Evolutionary conservation across 2,113 vertebrate species (phyloP).

Genomic region (Crotalus helleri): DNA sequence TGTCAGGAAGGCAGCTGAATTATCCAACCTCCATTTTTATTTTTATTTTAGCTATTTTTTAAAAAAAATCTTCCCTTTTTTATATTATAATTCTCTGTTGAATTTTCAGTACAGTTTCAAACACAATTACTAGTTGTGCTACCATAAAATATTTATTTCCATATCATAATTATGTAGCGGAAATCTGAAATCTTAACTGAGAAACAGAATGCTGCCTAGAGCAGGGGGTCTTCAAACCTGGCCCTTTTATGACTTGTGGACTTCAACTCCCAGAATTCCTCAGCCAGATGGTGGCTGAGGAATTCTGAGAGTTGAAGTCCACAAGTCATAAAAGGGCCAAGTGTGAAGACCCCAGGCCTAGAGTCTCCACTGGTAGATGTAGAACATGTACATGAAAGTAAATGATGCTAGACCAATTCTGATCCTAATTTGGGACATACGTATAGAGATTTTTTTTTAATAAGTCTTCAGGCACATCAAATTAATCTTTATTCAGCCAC

Average conservation of each 20-base stretch:
- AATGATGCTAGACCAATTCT: not conserved
- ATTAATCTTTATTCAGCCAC: not conserved
- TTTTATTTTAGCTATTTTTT: not conserved
- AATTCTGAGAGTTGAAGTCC: no score
- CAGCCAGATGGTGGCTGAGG: no score
- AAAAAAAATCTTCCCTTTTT: not conserved
- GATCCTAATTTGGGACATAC: not conserved
- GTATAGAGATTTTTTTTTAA: not conserved
- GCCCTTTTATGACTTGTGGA: no score
- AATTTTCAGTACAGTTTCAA: not conserved
- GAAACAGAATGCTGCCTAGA: not conserved
- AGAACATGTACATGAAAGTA: not conserved
- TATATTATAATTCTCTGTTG: not conserved
- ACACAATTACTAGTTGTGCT: not conserved
- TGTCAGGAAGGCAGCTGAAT: not conserved
- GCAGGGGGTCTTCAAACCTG: no score
- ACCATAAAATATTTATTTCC: not conserved
- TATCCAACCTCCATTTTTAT: not conserved
- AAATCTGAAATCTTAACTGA: not conserved
- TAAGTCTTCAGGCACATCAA: not conserved
- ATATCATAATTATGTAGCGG: not conserved
- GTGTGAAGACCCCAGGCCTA: not conserved
- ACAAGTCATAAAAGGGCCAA: no score
- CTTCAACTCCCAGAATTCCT: no score
- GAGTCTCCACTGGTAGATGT: not conserved